These are phyloP conservation scores for Panthera leo DNA, from an alignment of 2,113 vertebrate genomes.

Conservation along the genomic window DNA sequence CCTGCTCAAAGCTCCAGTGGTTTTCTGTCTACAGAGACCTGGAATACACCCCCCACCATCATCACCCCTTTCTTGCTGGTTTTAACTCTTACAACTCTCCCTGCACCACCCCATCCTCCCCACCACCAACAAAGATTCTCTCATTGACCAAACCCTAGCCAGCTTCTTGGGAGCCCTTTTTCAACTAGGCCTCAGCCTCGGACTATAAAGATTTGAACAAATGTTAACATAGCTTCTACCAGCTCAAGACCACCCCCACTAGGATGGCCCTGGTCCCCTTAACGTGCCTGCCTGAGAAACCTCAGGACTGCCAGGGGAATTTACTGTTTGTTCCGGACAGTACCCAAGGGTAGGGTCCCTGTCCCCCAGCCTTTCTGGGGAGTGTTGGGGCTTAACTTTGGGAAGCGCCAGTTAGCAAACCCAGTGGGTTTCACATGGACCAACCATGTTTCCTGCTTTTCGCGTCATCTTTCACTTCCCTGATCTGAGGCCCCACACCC, in stretches of 20 bases:
- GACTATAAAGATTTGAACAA: not conserved
- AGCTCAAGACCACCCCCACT: not conserved
- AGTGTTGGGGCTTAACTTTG: not conserved
- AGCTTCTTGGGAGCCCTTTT: not conserved
- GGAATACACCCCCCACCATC: not conserved
- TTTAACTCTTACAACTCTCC: not conserved
- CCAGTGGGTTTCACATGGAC: not conserved
- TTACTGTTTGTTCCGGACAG: not conserved
- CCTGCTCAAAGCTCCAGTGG: not conserved
- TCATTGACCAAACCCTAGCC: not conserved
- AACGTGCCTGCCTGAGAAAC: not conserved
- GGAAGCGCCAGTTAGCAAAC: too few species aligned
- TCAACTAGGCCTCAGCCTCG: not conserved
- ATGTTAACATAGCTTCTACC: not conserved
- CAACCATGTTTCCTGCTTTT: not conserved
- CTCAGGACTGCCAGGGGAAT: not conserved
- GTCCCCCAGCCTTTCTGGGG: not conserved
- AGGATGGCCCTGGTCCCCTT: not conserved
- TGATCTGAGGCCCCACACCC: not conserved
- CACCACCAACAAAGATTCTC: not conserved
- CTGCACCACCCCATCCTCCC: too few species aligned
- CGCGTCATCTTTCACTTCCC: not conserved
- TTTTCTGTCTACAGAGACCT: not conserved
- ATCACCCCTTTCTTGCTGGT: not conserved
- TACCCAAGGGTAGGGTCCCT: not conserved